Conservation (phyloP, 2,888 invertebrate species). For the Seira musarum region DNA sequence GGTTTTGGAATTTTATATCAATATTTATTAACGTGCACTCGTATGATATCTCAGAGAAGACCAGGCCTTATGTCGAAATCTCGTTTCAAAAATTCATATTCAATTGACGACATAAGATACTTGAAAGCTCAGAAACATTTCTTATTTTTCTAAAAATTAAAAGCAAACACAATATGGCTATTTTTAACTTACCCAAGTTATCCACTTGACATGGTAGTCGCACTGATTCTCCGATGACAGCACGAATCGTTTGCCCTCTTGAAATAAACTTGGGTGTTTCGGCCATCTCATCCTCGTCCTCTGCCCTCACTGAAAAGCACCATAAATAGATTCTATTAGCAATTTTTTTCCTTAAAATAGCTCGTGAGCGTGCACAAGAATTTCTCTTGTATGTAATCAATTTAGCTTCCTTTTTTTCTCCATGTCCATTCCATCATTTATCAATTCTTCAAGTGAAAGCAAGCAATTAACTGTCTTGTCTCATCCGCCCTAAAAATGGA, state of each 20-base stretch:
- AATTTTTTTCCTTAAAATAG: background rate
- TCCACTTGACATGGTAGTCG: conserved; percentile 86
- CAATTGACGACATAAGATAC: background rate
- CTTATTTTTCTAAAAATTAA: background rate
- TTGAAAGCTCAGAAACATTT: background rate
- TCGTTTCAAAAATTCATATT: background rate
- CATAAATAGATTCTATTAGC: background rate
- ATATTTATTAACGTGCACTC: background rate
- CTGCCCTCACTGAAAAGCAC: conserved; percentile 17
- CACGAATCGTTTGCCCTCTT: conserved; percentile 83
- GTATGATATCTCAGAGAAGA: conserved; percentile 1
- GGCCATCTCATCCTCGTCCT: conserved; percentile 43
- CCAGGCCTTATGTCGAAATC: too few relatives aligned
- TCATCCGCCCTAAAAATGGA: conserved; percentile 9
- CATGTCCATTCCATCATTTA: conserved; percentile 32
- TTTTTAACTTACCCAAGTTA: conserved; percentile 79
- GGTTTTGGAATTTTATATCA: conserved; percentile 1
- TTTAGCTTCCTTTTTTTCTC: conserved; percentile 19
- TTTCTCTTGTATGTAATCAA: conserved; percentile 9
- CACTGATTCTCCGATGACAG: conserved; percentile 84
- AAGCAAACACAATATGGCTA: background rate
- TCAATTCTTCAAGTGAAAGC: conserved; percentile 23
- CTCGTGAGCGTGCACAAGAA: background rate
- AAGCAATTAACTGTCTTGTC: conserved; percentile 34
- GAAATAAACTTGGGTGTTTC: conserved; percentile 81